These are phyloP conservation scores for Euwallacea fornicatus DNA, from an alignment of 1,140 invertebrate species.

Conservation along the genomic window DNA sequence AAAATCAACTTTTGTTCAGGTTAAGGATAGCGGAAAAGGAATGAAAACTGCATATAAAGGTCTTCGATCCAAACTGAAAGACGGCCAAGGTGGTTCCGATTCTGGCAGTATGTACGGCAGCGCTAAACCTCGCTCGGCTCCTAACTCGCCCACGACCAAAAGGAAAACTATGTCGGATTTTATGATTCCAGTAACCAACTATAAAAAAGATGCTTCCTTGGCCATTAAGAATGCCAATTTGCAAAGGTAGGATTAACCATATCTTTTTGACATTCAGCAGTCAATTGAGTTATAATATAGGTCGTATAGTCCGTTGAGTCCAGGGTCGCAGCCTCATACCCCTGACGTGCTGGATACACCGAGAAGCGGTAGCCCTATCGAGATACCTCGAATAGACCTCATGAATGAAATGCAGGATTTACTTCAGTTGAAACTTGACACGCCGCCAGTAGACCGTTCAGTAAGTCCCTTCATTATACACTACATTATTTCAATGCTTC, in stretches of 20 bases:
- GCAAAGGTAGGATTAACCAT: slow-evolving; percentile 41
- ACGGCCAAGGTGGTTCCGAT: slow-evolving; percentile 48
- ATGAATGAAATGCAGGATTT: slow-evolving; percentile 69
- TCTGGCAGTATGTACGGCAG: slow-evolving; percentile 52
- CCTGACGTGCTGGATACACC: slow-evolving; percentile 57
- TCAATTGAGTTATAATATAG: slow-evolving; percentile 41
- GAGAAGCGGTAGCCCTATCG: slow-evolving; percentile 51
- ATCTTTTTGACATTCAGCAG: background rate
- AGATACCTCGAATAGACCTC: slow-evolving; percentile 62
- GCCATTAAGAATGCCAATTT: slow-evolving; percentile 54
- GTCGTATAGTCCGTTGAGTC: slow-evolving; percentile 59
- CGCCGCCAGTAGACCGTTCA: slow-evolving; percentile 59
- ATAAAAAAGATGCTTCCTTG: slow-evolving; percentile 58
- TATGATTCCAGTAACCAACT: slow-evolving; percentile 56
- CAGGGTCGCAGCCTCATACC: slow-evolving; percentile 53
- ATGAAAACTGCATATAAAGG: slow-evolving; percentile 75
- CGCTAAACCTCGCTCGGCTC: slow-evolving; percentile 65
- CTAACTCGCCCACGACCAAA: slow-evolving; percentile 65
- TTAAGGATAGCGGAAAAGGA: slow-evolving; percentile 75
- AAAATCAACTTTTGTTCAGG: slow-evolving; percentile 54
- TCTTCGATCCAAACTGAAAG: slow-evolving; percentile 65
- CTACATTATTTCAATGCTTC: too few species aligned
- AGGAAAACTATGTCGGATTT: slow-evolving; percentile 55
- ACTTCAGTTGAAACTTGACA: slow-evolving; percentile 56
- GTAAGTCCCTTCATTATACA: slow-evolving; percentile 50